Evolutionary conservation across 2,888 invertebrate species (phyloP), one percentile per base, ranked within the genome.

Genomic region (Melanotus villosus): DNA sequence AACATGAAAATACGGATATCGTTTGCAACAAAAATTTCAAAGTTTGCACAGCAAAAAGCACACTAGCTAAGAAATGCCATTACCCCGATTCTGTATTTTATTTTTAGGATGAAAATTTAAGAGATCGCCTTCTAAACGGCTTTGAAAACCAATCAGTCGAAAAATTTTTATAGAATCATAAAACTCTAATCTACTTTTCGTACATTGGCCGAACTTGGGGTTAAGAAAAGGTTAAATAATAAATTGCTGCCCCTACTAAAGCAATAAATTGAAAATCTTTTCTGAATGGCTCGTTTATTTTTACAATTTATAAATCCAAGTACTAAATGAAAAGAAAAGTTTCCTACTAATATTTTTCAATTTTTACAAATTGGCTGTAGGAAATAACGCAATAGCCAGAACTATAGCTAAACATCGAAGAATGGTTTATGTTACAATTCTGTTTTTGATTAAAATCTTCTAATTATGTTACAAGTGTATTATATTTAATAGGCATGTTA

Each of bases 1-100:
- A 32, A 32, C 19, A 52, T 52, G 19, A 52, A 52, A 32, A 52
- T 52, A 32, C 52, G 52, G 32, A 14, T 52, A 23, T 30, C 16
- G 19, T 52, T 30, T 32, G 32, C 18, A 52, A 16, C 26, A 32
- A 18, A n/a, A 52, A 9, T 52, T 52, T 30, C 52, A 52, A 14
- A 23, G 23, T 6, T 12, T 21, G 23, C 18, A 32, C 7, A 7
- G 14, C 14, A 26, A 50, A 32, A 52, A 30, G 32, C 4, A 4
- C 5, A 19, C 12, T 12, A 10, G 26, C 2, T n/a, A n/a, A n/a
- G 12, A 12, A 12, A 47, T 47, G 12, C 5, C 47, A 47, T 47
- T 47, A 47, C 4, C 19, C 16, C 4, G 45, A 21, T n/a, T 3
- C 4, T 12, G 0, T n/a, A n/a, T 12, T 47, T 47, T 47, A n/a